These are phyloP conservation scores for Notospermus geniculatus DNA, from an alignment of 1,140 invertebrate genomes.

Conservation along the genomic window DNA sequence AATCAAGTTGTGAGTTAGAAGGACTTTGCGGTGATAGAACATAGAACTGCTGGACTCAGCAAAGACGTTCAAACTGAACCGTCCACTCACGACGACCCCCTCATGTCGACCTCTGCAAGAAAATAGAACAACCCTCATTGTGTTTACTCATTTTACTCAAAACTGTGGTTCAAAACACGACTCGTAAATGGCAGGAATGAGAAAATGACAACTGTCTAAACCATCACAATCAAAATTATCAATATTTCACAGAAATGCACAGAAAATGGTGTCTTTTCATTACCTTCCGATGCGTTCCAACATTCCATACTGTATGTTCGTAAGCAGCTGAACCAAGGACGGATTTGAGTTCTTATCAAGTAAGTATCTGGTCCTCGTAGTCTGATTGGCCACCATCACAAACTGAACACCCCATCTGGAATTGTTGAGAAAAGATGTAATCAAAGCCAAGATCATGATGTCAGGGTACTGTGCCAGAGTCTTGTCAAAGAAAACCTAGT, in stretches of 20 bases:
- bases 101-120: slow-evolving; percentile 61
- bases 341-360: slow-evolving; percentile 59
- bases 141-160: background rate
- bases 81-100: slow-evolving; percentile 71
- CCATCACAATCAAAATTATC: no score
- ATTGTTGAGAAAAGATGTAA: slow-evolving; percentile 24
- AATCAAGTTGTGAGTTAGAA: slow-evolving; percentile 64
- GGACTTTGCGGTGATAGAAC: slow-evolving; percentile 67
- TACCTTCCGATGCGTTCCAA: slow-evolving; percentile 72
- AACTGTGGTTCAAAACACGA: background rate
- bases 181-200: no score
- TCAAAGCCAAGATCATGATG: background rate
- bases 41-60: slow-evolving; percentile 64
- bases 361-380: slow-evolving; percentile 62
- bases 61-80: slow-evolving; percentile 58
- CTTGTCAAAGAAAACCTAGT: no score
- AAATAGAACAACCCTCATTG: background rate
- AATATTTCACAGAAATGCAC: no score
- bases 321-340: slow-evolving; percentile 57
- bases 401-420: slow-evolving; percentile 63
- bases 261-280: slow-evolving; percentile 4
- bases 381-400: slow-evolving; percentile 72
- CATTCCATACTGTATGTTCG: slow-evolving; percentile 69
- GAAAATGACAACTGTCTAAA: no score
- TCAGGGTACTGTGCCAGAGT: no score